Base-by-base conservation (phyloP, 2,797 vertebrate genomes). In the Echeneis naucrates region DNA sequence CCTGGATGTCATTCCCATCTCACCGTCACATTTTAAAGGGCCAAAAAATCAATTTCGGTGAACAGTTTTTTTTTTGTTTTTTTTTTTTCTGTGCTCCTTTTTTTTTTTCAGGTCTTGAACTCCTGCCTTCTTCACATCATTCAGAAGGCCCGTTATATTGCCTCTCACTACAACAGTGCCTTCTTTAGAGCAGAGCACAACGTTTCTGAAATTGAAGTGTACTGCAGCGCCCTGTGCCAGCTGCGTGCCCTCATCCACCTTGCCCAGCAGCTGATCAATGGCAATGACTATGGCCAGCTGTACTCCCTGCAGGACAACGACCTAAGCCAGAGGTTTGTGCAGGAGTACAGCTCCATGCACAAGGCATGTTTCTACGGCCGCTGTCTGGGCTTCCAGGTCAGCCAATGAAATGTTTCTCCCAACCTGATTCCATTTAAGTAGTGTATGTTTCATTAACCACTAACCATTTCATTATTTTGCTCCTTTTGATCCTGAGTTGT, bases 321-420 rank as follows among this genome's bases (percentile, higher is more conserved):
- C 1, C 83, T 97, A 77, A 95, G 89, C 2, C 73, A 80, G 16
- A 89, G 81, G 56, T 96, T 97, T 40, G 92, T 97, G 72, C 88
- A 72, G n/a, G 96, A 97, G 78, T 97, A 96, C 81, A 88, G 93
- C 86, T 95, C 96, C 5, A 94, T 98, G 93, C 95, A 96, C 90
- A 97, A 97, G 71, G 96, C 96, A 59, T 97, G 96, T 66, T 98
- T 98, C 92, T 98, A 97, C 0, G 97, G 97, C 1, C 95, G 96
- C 81, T 98, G 97, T 51, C 90, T 98, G 55, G 96, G 97, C 62
- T 98, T 98, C 65, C 97, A 98, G 96, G 96, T 98, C 63, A 76
- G 89, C 8, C 2, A 1, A 1, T 0, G 16, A 38, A 2, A 5
- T 21, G 30, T 56, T 40, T 66, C 3, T 30, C 21, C 23, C 2